Conservation (phyloP, 2,888 invertebrate genomes). For the Aromia moschata region DNA sequence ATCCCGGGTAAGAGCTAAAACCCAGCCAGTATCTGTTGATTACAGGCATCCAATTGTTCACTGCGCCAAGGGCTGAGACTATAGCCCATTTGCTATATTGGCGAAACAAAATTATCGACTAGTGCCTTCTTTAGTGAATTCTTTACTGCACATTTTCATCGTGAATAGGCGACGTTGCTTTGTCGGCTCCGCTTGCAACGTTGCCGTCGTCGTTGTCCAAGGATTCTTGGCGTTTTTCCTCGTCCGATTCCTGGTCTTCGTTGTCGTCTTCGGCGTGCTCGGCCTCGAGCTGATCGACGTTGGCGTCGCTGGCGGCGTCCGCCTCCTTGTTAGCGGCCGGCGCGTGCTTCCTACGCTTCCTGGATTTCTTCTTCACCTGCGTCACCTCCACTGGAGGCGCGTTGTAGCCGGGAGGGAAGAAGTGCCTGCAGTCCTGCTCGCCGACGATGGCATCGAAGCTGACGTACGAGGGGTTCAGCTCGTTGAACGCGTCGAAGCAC, state of each 20-base stretch:
- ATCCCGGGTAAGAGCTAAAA: too few species aligned
- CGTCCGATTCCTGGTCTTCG: constrained; percentile 47
- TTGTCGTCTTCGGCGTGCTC: constrained; percentile 41
- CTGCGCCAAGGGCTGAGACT: too few species aligned
- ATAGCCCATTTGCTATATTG: too few species aligned
- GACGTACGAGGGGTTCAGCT: constrained; percentile 74
- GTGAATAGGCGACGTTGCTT: constrained; percentile 65
- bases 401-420: constrained; percentile 76
- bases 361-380: constrained; percentile 67
- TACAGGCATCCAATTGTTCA: too few species aligned
- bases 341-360: constrained; percentile 56
- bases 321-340: constrained; percentile 38
- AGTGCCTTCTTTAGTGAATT: not conserved
- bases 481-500: constrained; percentile 70
- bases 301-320: constrained; percentile 31
- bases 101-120: too few species aligned
- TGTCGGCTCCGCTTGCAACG: constrained; percentile 56
- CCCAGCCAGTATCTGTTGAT: too few species aligned
- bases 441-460: constrained; percentile 74
- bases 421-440: constrained; percentile 69
- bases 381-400: constrained; percentile 63
- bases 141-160: constrained; percentile 17
- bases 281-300: constrained; percentile 30
- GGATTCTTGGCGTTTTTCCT: constrained; percentile 37
- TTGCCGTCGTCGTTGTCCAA: constrained; percentile 37